Percentiles rank a stretch among this genome's conserved stretches.
These are phyloP conservation scores for Bos javanicus DNA, from an alignment of 2,113 vertebrate species.

Conservation along the genomic window DNA sequence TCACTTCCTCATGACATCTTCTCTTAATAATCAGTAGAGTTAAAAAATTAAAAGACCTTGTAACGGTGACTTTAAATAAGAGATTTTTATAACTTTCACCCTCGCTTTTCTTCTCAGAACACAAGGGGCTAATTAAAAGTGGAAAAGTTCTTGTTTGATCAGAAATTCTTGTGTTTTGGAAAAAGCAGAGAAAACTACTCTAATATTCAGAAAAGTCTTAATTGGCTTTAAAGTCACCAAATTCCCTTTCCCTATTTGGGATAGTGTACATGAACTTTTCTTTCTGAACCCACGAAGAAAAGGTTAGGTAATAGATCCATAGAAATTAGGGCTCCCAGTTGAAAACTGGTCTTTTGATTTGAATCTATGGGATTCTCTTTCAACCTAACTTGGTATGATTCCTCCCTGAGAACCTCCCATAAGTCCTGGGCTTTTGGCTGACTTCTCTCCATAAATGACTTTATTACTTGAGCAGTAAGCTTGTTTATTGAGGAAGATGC, in stretches of 20 bases:
- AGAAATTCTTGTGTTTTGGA: constrained; percentile 51
- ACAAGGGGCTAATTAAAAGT: constrained; percentile 59
- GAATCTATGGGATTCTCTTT: neutral
- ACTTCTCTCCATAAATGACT: constrained; percentile 49
- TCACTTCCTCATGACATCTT: neutral
- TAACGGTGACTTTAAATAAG: constrained; percentile 16
- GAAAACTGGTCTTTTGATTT: neutral
- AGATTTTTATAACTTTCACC: neutral
- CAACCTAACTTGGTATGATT: neutral
- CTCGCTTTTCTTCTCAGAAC: constrained; percentile 41
- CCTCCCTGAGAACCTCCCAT: neutral
- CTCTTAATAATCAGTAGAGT: neutral
- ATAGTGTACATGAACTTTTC: neutral
- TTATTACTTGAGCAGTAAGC: constrained; percentile 11
- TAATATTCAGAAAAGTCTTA: constrained; percentile 35
- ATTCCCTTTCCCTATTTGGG: neutral
- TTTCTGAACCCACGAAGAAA: neutral
- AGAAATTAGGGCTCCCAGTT: neutral
- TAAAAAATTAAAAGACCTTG: constrained; percentile 16
- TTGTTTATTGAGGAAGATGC: constrained; percentile 48
- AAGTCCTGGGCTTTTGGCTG: neutral
- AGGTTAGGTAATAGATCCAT: neutral
- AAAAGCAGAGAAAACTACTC: neutral
- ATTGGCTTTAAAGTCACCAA: constrained; percentile 6
- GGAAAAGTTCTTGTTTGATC: constrained; percentile 35